phyloP scores from a whole-genome alignment of 2,113 vertebrate genomes.

The Candoia aspera region DNA sequence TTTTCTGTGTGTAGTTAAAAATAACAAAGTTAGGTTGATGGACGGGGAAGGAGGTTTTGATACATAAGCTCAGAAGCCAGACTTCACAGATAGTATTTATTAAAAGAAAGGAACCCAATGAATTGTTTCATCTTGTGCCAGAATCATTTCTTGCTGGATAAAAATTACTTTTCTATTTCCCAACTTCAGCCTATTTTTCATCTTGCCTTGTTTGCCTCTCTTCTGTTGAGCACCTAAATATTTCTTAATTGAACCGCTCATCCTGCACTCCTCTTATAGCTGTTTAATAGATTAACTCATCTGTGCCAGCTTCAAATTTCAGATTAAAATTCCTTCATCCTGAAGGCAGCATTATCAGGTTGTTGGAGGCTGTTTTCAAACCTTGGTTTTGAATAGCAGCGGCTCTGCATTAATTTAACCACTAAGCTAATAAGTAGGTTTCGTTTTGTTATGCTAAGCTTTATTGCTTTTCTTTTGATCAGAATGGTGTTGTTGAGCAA shows the following conservation, averaged over 20 bases:
- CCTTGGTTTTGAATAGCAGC: conserved; percentile 90
- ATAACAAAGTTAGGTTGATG: conserved; percentile 39
- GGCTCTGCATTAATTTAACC: conserved; percentile 99
- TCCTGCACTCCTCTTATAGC: conserved; percentile 78
- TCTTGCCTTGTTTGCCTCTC: conserved; percentile 22
- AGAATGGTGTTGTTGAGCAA: conserved; percentile 96
- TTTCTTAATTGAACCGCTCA: conserved; percentile 78
- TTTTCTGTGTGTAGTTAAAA: conserved; percentile 4
- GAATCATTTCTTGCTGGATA: neutral
- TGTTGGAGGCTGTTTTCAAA: conserved; percentile 91
- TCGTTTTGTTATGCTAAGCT: conserved; percentile 99
- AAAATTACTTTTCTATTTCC: conserved; percentile 20
- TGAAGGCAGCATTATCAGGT: conserved; percentile 85
- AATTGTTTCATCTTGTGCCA: conserved; percentile 38
- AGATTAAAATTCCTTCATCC: conserved; percentile 87
- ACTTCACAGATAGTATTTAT: conserved; percentile 21
- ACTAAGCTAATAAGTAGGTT: conserved; percentile 99
- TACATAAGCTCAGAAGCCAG: conserved; percentile 17
- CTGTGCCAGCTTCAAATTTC: conserved; percentile 83
- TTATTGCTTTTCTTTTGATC: conserved; percentile 99
- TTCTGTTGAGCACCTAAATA: conserved; percentile 70
- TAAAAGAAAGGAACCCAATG: conserved; percentile 9
- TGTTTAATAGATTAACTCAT: conserved; percentile 89
- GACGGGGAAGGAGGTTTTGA: conserved; percentile 26
- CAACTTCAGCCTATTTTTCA: conserved; percentile 25